phyloP scores from a whole-genome alignment of 2,888 invertebrate genomes.

The Lutraria lutraria region DNA sequence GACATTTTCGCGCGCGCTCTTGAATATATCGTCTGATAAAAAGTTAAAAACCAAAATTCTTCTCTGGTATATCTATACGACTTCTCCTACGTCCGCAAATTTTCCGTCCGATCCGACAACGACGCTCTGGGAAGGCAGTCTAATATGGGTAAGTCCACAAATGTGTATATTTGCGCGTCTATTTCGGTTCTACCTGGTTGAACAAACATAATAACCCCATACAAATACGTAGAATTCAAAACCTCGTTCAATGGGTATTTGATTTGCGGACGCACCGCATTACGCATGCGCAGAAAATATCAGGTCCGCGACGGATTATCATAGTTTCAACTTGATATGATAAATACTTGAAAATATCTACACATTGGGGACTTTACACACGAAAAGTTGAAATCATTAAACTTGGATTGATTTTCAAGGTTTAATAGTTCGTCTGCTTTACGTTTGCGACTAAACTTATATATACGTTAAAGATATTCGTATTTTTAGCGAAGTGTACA shows the following conservation, averaged over 20 bases:
- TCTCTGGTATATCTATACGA: neutral
- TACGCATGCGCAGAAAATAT: slow-evolving; percentile 62
- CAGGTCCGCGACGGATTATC: slow-evolving; percentile 57
- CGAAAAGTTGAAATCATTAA: slow-evolving; percentile 29
- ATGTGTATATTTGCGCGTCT: slow-evolving; percentile 62
- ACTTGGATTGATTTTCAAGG: slow-evolving; percentile 28
- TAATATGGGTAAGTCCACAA: slow-evolving; percentile 45
- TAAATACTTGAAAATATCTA: slow-evolving; percentile 33
- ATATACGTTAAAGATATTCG: neutral
- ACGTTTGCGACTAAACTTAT: slow-evolving; percentile 9
- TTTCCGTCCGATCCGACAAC: slow-evolving; percentile 18
- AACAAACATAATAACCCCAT: slow-evolving; percentile 55
- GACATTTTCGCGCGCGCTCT: slow-evolving; percentile 45
- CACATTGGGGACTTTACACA: slow-evolving; percentile 30
- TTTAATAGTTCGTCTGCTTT: slow-evolving; percentile 16
- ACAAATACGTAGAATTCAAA: slow-evolving; percentile 48
- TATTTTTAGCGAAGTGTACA: neutral
- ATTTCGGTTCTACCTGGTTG: slow-evolving; percentile 35
- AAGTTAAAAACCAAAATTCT: neutral
- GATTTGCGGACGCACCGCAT: slow-evolving; percentile 57
- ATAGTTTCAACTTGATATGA: slow-evolving; percentile 43
- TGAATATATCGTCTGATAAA: slow-evolving; percentile 22
- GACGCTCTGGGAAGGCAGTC: slow-evolving; percentile 38
- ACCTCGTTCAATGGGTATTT: slow-evolving; percentile 61
- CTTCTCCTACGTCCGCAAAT: neutral